Evolutionary conservation across 1,140 invertebrate species (phyloP), one percentile per base, ranked within the genome.

Genomic region (Agraylea sexmaculata): DNA sequence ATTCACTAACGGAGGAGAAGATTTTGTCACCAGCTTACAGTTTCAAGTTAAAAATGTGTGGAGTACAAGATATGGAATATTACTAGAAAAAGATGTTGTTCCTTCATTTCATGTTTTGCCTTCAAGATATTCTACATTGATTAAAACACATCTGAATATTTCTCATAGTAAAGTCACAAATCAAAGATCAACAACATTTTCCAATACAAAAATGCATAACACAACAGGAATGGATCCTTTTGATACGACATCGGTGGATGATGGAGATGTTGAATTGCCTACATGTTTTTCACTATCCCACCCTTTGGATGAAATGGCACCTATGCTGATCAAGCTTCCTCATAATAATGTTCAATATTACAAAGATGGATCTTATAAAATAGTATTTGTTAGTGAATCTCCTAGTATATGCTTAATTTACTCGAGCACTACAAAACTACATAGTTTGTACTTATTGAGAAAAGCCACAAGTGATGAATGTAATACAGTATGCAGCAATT

Each of bases 281-380:
- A 75, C 75, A 1, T 66, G 86, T 29, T 93, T 87, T 62, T 88
- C 86, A 20, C 62, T 93, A 47, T 70, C 80, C 15, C 87, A 93
- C 71, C 87, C 88, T 1, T 63, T 93, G 20, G 83, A 92, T 64
- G 89, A 93, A 65, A 80, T 91, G 20, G 78, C 79, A 37, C 88
- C 88, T 3, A 73, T 92, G 20, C 65, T 90, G 4, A 73, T 83
- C 23, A 84, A 81, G 53, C 54, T 62, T 2, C 42, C 59, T 0
- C 73, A 74, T 50, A 37, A 30, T 18, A 72, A 73, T 52, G 11
- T 40, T 13, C 66, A 70, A 30, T 64, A 69, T 35, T 63, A 70
- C 35, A 68, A 66, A 31, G 68, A 70, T 51, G 57, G 56, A 0
- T 59, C 63, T 43, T 47, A 66, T 16, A 62, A 67, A 53, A 64